Evolutionary conservation across 2,888 invertebrate genomes (phyloP).

Genomic region (Frankliniella intonsa): DNA sequence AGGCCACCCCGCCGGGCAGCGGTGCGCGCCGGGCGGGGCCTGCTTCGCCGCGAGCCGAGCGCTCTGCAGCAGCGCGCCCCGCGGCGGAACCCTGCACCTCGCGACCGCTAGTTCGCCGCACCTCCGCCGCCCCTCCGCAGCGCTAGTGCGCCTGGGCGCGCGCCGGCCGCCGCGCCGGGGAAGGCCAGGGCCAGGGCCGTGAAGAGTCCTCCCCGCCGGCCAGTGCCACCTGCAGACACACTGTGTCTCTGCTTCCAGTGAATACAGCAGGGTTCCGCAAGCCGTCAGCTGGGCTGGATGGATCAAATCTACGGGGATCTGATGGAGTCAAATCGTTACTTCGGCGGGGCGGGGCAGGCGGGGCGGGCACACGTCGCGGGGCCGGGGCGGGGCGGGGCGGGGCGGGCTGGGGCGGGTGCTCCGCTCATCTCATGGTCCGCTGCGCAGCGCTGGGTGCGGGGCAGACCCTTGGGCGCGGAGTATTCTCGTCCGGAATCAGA

Average conservation of each 20-base stretch:
- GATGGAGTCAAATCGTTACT: too few species aligned
- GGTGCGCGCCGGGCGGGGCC: too few species aligned
- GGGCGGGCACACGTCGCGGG: neutral
- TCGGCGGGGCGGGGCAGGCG: neutral
- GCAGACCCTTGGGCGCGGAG: neutral
- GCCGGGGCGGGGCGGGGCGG: neutral
- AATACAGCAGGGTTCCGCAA: too few species aligned
- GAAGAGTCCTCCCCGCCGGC: neutral
- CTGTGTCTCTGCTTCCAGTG: too few species aligned
- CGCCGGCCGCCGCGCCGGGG: neutral
- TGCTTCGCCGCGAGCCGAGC: too few species aligned
- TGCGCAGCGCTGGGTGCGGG: neutral
- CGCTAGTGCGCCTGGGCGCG: neutral
- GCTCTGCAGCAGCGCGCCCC: too few species aligned
- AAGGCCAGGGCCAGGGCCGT: too few species aligned
- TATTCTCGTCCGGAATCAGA: conserved; percentile 9
- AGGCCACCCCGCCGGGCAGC: too few species aligned
- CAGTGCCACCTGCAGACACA: too few species aligned
- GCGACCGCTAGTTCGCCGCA: neutral
- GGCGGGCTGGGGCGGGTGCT: neutral
- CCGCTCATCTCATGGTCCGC: neutral
- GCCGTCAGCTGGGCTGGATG: neutral
- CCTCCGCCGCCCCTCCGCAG: neutral
- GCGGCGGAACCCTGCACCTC: too few species aligned
- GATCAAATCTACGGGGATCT: too few species aligned